These are phyloP conservation scores for Bellardia pandia DNA, from an alignment of 2,888 invertebrate genomes.

Conservation along the genomic window DNA sequence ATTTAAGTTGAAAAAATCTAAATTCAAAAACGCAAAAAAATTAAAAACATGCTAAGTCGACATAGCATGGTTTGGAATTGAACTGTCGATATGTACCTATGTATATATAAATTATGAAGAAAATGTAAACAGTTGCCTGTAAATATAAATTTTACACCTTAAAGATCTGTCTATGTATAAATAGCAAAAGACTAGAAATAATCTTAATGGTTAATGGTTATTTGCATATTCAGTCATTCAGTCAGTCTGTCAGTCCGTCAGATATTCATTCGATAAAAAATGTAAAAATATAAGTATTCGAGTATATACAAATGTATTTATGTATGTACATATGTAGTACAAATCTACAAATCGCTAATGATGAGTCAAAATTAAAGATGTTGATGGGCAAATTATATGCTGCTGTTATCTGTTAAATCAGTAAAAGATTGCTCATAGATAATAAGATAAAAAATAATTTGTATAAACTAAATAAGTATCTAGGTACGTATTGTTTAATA, in stretches of 20 bases:
- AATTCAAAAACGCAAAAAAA: too few relatives aligned
- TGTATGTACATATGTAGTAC: background rate
- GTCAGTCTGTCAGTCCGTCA: background rate
- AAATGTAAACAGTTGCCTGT: background rate
- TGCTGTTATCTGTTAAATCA: background rate
- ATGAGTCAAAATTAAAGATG: background rate
- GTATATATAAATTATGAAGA: too few relatives aligned
- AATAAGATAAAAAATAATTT: too few relatives aligned
- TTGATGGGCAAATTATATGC: background rate
- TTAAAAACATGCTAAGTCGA: too few relatives aligned
- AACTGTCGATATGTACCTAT: too few relatives aligned
- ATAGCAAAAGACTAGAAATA: background rate
- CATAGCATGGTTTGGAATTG: too few relatives aligned
- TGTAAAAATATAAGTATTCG: too few relatives aligned
- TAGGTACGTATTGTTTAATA: background rate
- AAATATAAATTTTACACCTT: background rate
- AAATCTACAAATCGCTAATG: background rate
- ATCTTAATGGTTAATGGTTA: slow-evolving; percentile 52
- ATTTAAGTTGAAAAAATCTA: too few relatives aligned
- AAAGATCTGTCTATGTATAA: slow-evolving; percentile 24
- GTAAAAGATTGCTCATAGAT: background rate
- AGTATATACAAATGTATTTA: too few relatives aligned
- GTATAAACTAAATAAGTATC: background rate
- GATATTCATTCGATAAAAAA: background rate
- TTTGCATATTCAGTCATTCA: slow-evolving; percentile 30